phyloP scores from a whole-genome alignment of 1,140 invertebrate genomes.

The Anastrepha ludens region DNA sequence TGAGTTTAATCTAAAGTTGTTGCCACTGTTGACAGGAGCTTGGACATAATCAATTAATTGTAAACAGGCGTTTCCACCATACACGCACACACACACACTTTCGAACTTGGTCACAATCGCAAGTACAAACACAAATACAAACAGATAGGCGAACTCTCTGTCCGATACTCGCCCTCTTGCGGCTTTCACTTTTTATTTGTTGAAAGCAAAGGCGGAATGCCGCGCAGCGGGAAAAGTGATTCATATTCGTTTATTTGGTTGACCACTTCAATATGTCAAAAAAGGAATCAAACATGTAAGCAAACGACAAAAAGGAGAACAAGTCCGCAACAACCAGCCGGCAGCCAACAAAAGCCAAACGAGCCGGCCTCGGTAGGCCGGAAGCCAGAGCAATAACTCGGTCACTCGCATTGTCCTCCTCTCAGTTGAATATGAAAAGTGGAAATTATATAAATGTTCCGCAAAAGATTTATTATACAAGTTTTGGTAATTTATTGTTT shows the following conservation, averaged over 20 bases:
- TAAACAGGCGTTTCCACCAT: slow-evolving; percentile 52
- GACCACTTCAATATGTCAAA: slow-evolving; percentile 60
- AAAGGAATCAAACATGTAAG: slow-evolving; percentile 39
- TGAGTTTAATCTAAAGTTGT: slow-evolving; percentile 47
- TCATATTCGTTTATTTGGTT: slow-evolving; percentile 52
- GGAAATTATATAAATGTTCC: slow-evolving; percentile 15
- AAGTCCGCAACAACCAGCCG: not conserved
- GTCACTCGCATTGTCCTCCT: not conserved
- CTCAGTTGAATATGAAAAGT: slow-evolving; percentile 14
- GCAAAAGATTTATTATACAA: slow-evolving; percentile 57
- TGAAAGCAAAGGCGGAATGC: not conserved
- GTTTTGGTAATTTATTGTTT: slow-evolving; percentile 56
- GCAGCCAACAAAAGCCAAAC: not conserved
- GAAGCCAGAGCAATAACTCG: not conserved
- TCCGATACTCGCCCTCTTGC: not conserved
- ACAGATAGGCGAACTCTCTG: not conserved
- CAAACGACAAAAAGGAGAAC: slow-evolving; percentile 36
- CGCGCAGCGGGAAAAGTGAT: slow-evolving; percentile 35
- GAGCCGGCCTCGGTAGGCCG: not conserved
- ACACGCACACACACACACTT: not conserved
- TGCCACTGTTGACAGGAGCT: slow-evolving; percentile 21
- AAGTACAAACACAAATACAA: not conserved
- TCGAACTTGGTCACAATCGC: not conserved
- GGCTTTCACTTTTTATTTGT: slow-evolving; percentile 40
- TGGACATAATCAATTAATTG: slow-evolving; percentile 57